phyloP scores from a whole-genome alignment of 2,888 invertebrate genomes.

The Dione juno region DNA sequence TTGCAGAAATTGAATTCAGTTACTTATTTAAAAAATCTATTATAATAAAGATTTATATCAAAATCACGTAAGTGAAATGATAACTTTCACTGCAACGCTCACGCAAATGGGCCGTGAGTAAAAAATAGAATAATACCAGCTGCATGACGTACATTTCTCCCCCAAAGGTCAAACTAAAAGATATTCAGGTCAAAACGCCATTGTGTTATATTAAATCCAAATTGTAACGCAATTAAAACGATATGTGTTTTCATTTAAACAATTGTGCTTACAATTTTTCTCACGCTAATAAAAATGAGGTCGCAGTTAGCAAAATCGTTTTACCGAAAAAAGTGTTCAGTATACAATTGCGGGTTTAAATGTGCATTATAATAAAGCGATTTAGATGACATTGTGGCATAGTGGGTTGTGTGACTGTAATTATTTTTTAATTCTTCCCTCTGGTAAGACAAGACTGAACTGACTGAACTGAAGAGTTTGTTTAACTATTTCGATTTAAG shows the following conservation, averaged over 20 bases:
- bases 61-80: slow-evolving; percentile 1
- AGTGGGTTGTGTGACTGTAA: too few relatives aligned
- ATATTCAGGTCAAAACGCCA: slow-evolving; percentile 24
- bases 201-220: slow-evolving; percentile 23
- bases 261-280: slow-evolving; percentile 35
- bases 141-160: slow-evolving; percentile 1
- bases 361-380: background rate
- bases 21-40: too few relatives aligned
- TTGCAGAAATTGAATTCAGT: too few relatives aligned
- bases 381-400: too few relatives aligned
- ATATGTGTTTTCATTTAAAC: slow-evolving; percentile 35
- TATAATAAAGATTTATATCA: background rate
- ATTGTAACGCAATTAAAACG: slow-evolving; percentile 26
- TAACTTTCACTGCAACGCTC: slow-evolving; percentile 24
- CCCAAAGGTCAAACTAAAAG: slow-evolving; percentile 21
- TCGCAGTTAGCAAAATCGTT: slow-evolving; percentile 21
- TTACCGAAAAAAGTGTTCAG: slow-evolving; percentile 22
- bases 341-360: background rate
- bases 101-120: background rate
- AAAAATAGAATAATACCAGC: background rate
- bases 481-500: background rate
- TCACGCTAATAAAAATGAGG: slow-evolving; percentile 35
- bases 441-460: too few relatives aligned
- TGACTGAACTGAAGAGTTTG: too few relatives aligned
- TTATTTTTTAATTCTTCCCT: background rate